Evolutionary conservation across 2,888 invertebrate genomes (phyloP).

Genomic region (Heliconius cydno): DNA sequence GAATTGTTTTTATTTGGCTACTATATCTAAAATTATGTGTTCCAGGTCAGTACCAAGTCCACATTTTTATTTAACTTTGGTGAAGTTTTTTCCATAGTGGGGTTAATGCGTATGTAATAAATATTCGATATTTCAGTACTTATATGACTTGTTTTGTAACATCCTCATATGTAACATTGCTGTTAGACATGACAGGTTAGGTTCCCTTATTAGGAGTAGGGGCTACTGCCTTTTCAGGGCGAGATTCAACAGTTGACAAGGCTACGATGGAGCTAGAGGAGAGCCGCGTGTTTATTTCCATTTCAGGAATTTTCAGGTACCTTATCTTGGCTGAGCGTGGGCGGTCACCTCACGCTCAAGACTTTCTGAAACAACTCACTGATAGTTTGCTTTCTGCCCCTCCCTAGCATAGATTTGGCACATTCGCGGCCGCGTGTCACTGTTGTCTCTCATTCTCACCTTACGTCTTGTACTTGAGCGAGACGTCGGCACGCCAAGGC

Average conservation of each 20-base stretch:
- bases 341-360: conserved; percentile 71
- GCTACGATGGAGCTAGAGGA: conserved; percentile 79
- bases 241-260: conserved; percentile 84
- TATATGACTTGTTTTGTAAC: conserved; percentile 9
- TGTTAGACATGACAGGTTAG: conserved; percentile 17
- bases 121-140: conserved; percentile 11
- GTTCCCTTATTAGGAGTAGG: conserved; percentile 69
- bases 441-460: conserved; percentile 84
- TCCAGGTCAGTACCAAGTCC: conserved; percentile 75
- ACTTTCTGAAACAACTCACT: conserved; percentile 76
- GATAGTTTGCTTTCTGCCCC: conserved; percentile 84
- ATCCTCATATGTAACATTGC: conserved; percentile 1
- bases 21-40: conserved; percentile 71
- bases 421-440: conserved; percentile 84
- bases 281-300: conserved; percentile 77
- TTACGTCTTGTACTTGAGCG: conserved; percentile 84
- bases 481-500: conserved; percentile 83
- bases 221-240: conserved; percentile 76
- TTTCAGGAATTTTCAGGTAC: conserved; percentile 83
- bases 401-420: conserved; percentile 85
- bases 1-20: conserved; percentile 43
- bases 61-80: conserved; percentile 54
- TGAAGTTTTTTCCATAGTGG: conserved; percentile 44
- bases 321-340: conserved; percentile 74
- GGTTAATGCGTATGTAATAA: conserved; percentile 14